phyloP scores from a whole-genome alignment of 2,113 vertebrate species.

The Uria lomvia region DNA sequence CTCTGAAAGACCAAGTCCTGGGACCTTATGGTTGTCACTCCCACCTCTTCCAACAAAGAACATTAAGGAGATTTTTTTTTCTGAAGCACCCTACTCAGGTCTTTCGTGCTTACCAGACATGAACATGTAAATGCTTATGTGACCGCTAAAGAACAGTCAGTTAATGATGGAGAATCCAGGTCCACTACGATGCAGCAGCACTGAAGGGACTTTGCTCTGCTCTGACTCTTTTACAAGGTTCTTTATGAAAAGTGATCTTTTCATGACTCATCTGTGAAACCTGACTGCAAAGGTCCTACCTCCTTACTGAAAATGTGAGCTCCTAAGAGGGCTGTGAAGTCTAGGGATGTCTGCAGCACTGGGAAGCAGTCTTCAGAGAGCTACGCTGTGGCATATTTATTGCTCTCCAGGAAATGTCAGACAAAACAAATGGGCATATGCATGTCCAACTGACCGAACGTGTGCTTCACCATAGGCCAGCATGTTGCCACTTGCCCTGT shows the following conservation, averaged over 20 bases:
- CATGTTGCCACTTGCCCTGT: not conserved
- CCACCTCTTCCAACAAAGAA: not conserved
- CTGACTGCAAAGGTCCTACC: not conserved
- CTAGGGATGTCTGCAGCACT: not conserved
- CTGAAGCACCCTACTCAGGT: not conserved
- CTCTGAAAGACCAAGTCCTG: not conserved
- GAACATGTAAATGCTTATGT: not conserved
- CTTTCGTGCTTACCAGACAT: not conserved
- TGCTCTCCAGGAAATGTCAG: not conserved
- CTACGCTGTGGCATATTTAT: not conserved
- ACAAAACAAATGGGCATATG: not conserved
- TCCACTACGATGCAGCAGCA: not conserved
- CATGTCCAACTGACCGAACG: not conserved
- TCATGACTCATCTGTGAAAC: not conserved
- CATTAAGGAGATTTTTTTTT: not conserved
- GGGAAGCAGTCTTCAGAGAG: not conserved
- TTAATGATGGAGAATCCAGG: not conserved
- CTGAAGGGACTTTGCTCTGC: not conserved
- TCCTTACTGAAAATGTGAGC: not conserved
- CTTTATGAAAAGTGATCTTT: not conserved
- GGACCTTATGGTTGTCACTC: not conserved
- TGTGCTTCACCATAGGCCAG: not conserved
- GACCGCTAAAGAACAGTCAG: not conserved
- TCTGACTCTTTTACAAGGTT: not conserved
- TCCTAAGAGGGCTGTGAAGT: not conserved